Evolutionary conservation across 2,113 vertebrate species (phyloP).

Genomic region (Xiphophorus couchianus): DNA sequence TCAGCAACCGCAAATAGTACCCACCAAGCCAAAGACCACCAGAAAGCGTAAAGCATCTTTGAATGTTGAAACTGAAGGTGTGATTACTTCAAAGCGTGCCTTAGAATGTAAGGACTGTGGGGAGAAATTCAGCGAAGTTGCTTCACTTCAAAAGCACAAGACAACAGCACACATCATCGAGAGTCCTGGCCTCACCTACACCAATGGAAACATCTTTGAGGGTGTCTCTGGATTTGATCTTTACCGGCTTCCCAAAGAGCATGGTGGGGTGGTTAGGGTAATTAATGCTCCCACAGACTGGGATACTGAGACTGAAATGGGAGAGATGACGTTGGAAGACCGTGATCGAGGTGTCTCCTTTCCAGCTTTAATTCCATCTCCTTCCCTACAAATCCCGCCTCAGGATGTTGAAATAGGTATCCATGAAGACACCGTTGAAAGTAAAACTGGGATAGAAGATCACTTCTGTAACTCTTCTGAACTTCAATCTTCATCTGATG

Average conservation of each 20-base stretch:
- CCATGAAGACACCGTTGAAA: conserved; percentile 31
- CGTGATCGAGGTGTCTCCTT: conserved; percentile 74
- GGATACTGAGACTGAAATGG: conserved; percentile 77
- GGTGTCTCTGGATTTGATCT: conserved; percentile 59
- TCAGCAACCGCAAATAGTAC: conserved; percentile 29
- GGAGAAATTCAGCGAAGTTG: conserved; percentile 73
- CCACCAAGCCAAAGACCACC: conserved; percentile 65
- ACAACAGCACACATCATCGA: conserved; percentile 66
- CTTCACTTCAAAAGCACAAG: conserved; percentile 79
- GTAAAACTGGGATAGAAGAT: conserved; percentile 3
- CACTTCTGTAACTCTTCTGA: not conserved
- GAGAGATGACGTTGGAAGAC: conserved; percentile 66
- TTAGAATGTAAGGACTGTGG: conserved; percentile 81
- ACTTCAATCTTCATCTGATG: conserved; percentile 9
- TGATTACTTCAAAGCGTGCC: conserved; percentile 71
- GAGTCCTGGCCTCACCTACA: conserved; percentile 67
- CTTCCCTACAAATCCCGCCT: conserved; percentile 68
- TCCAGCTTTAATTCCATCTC: conserved; percentile 79
- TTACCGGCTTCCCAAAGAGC: conserved; percentile 51
- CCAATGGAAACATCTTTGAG: conserved; percentile 73
- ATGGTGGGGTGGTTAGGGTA: conserved; percentile 26
- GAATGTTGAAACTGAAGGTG: conserved; percentile 74
- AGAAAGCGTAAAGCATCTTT: conserved; percentile 77
- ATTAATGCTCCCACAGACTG: conserved; percentile 74
- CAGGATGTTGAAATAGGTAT: conserved; percentile 44